A percentile compares a stretch with the other conserved stretches of the same genome.
These are phyloP conservation scores for Diaphora mendica DNA, from an alignment of 2,888 invertebrate species.

Conservation along the genomic window DNA sequence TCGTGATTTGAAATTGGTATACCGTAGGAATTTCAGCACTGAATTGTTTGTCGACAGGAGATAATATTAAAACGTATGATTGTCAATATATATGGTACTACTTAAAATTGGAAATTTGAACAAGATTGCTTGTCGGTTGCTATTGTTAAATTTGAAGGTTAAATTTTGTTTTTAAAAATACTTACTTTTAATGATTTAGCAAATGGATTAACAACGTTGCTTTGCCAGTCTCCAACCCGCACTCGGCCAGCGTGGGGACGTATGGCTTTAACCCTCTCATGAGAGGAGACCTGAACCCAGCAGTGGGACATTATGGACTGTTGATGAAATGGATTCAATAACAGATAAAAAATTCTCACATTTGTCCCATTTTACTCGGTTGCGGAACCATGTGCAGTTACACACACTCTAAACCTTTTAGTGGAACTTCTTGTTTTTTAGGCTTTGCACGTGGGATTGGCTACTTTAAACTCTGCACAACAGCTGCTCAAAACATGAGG, in stretches of 20 bases:
- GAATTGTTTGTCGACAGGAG: not conserved
- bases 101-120: not conserved
- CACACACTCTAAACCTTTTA: not conserved
- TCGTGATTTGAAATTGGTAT: constrained; percentile 9
- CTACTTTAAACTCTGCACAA: not conserved
- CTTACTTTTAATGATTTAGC: too few relatives aligned
- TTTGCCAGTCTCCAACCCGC: too few relatives aligned
- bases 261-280: too few relatives aligned
- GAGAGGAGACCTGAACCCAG: too few relatives aligned
- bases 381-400: not conserved
- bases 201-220: too few relatives aligned
- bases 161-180: not conserved
- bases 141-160: not conserved
- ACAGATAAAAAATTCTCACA: too few relatives aligned
- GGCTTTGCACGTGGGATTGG: not conserved
- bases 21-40: not conserved
- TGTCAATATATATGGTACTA: not conserved
- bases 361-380: too few relatives aligned
- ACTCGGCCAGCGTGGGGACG: too few relatives aligned
- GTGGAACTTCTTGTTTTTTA: not conserved
- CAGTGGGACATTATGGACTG: too few relatives aligned
- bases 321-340: too few relatives aligned
- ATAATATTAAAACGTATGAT: not conserved
- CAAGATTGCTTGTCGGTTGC: not conserved
- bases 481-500: not conserved